Conservation (phyloP, 2,797 vertebrate species). For the Scyliorhinus canicula region DNA sequence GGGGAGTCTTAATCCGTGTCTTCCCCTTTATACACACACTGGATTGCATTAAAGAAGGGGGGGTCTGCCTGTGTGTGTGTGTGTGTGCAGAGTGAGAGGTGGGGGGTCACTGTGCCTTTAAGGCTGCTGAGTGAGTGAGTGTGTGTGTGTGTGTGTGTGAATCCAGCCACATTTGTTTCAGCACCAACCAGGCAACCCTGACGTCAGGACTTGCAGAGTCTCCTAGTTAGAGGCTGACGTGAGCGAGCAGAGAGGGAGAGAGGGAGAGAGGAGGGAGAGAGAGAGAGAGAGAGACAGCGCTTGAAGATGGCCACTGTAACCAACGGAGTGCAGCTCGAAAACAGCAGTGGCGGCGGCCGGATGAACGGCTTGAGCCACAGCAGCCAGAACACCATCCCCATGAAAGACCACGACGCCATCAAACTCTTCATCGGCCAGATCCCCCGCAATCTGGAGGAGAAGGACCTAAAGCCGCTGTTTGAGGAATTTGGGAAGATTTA, state of each 20-base stretch:
- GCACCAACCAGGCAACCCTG: conserved; percentile 33
- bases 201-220: conserved; percentile 30
- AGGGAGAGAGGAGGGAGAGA: conserved; percentile 45
- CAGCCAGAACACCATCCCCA: conserved; percentile 81
- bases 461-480: conserved; percentile 95
- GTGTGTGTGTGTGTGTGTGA: background rate
- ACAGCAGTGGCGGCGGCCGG: conserved; percentile 84
- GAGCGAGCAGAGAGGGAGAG: conserved; percentile 48
- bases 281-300: background rate
- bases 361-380: conserved; percentile 81
- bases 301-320: conserved; percentile 82
- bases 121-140: background rate
- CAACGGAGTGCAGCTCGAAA: conserved; percentile 79
- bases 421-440: conserved; percentile 99
- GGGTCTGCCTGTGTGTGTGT: background rate
- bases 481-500: conserved; percentile 99
- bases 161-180: conserved; percentile 26
- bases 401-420: conserved; percentile 99
- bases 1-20: too few species aligned
- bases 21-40: background rate
- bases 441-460: conserved; percentile 93
- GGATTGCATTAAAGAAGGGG: background rate
- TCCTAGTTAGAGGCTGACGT: conserved; percentile 43
- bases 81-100: background rate
- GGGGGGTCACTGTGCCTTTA: background rate